These are phyloP conservation scores for Amblyjoppa fuscipennis DNA, from an alignment of 2,888 invertebrate species.

Conservation along the genomic window DNA sequence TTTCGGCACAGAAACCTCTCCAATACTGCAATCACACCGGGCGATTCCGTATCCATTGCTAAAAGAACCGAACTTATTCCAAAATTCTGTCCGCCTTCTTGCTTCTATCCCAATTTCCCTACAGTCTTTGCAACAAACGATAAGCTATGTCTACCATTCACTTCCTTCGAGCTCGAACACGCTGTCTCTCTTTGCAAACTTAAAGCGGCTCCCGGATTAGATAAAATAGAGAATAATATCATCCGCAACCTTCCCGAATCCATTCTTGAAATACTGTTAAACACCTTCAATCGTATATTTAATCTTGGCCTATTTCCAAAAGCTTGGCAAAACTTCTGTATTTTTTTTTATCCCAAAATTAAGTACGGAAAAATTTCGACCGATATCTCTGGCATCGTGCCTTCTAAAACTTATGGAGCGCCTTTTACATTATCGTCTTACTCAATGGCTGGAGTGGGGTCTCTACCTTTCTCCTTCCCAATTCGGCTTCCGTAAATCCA, in stretches of 20 bases:
- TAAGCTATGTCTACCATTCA: neutral
- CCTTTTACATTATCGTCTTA: conserved; percentile 24
- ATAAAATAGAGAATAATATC: conserved; percentile 25
- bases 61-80: neutral
- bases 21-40: neutral
- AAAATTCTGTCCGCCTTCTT: neutral
- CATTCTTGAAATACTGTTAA: neutral
- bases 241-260: conserved; percentile 6
- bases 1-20: conserved; percentile 1
- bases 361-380: conserved; percentile 19
- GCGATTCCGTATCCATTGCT: neutral
- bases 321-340: neutral
- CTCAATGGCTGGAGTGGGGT: conserved; percentile 25
- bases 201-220: conserved; percentile 21
- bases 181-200: neutral
- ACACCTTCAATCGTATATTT: neutral
- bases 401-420: conserved; percentile 43
- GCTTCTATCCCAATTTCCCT: neutral
- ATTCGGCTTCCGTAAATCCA: conserved; percentile 33
- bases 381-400: conserved; percentile 44
- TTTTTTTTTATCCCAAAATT: conserved; percentile 42
- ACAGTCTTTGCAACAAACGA: conserved; percentile 9
- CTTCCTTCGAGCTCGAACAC: neutral
- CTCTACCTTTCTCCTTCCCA: conserved; percentile 6
- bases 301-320: neutral